These are phyloP conservation scores for Bombus huntii DNA, from an alignment of 1,140 invertebrate species.

Conservation along the genomic window DNA sequence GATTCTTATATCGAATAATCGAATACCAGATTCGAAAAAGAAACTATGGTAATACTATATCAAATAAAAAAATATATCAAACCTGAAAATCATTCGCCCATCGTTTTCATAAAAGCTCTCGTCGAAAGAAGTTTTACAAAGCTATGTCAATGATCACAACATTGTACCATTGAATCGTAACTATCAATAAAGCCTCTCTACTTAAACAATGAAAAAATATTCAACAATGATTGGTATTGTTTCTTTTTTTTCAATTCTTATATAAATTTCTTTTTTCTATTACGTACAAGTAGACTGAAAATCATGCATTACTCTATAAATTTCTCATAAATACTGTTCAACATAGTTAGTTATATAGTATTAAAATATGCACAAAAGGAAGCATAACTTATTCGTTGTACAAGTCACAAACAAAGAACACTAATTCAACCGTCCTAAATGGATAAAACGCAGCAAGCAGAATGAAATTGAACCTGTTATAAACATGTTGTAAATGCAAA, in stretches of 20 bases:
- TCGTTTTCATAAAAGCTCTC: background rate
- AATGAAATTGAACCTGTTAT: background rate
- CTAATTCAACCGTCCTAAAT: background rate
- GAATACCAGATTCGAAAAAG: slow-evolving; percentile 42
- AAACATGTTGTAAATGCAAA: slow-evolving; percentile 7
- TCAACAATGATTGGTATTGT: slow-evolving; percentile 32
- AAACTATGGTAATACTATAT: background rate
- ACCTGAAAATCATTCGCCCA: slow-evolving; percentile 7
- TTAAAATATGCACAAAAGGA: background rate
- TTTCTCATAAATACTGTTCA: slow-evolving; percentile 43
- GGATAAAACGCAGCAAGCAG: background rate
- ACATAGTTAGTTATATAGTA: slow-evolving; percentile 8
- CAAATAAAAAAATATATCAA: slow-evolving; percentile 41
- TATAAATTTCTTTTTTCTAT: background rate
- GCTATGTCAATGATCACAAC: background rate
- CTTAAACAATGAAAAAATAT: slow-evolving; percentile 29
- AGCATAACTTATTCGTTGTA: slow-evolving; percentile 45
- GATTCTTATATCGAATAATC: slow-evolving; percentile 17
- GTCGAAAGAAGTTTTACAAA: background rate
- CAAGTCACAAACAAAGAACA: background rate
- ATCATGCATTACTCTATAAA: slow-evolving; percentile 37
- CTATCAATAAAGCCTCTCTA: slow-evolving; percentile 31
- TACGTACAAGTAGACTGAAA: slow-evolving; percentile 19
- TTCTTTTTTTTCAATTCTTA: background rate
- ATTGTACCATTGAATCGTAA: slow-evolving; percentile 17